Evolutionary conservation across 2,888 invertebrate genomes (phyloP).

Genomic region (Drosophila imparisetae): DNA sequence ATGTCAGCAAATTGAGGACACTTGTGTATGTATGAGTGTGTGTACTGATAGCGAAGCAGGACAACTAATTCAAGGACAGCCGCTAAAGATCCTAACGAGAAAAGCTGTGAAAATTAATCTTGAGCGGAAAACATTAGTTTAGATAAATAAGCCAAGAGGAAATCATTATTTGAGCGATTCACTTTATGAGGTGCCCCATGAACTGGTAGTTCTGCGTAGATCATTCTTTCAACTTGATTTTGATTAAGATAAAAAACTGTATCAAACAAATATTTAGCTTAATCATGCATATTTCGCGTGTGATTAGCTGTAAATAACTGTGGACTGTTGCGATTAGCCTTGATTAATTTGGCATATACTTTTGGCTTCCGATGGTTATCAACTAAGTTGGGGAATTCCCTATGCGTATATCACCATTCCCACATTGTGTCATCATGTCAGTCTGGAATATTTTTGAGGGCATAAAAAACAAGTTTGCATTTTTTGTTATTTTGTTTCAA

Average conservation of each 20-base stretch:
- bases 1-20: constrained; percentile 32
- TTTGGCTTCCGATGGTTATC: neutral
- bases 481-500: constrained; percentile 51
- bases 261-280: too few species aligned
- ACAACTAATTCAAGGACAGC: constrained; percentile 27
- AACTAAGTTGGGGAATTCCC: neutral
- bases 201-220: neutral
- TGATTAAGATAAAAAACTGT: neutral
- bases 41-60: neutral
- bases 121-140: neutral
- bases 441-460: neutral
- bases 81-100: neutral
- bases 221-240: neutral
- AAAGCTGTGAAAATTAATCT: neutral
- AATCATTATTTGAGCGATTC: neutral
- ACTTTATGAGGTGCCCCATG: neutral
- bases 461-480: constrained; percentile 1
- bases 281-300: too few species aligned
- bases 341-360: neutral
- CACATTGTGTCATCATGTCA: neutral
- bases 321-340: neutral
- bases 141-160: neutral
- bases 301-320: neutral
- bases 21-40: neutral
- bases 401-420: neutral